Conservation (phyloP, 2,113 vertebrate genomes). For the Platycercus adscitus region DNA sequence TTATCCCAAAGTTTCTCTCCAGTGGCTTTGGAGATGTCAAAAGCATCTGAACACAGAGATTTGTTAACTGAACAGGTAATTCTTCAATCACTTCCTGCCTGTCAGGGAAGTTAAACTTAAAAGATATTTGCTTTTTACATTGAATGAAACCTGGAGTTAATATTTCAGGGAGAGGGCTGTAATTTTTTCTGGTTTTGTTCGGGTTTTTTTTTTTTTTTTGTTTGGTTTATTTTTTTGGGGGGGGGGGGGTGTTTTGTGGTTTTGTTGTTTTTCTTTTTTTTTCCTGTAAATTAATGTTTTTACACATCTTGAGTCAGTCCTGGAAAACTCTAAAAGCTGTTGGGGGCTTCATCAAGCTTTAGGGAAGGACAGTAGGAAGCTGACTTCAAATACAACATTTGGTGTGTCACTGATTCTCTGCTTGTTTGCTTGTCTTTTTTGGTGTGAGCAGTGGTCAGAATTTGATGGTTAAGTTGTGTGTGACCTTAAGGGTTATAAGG, state of each 20-base stretch:
- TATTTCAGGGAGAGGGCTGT: neutral
- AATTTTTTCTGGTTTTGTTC: neutral
- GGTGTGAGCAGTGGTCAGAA: neutral
- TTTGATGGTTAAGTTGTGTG: neutral
- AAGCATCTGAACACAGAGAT: neutral
- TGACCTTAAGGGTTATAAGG: neutral
- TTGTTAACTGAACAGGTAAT: slow-evolving; percentile 56
- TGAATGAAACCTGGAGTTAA: neutral
- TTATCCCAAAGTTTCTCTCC: neutral
- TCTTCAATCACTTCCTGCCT: neutral
- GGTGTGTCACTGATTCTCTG: neutral
- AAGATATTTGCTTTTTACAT: neutral
- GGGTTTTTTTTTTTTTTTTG: neutral
- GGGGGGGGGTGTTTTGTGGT: too few species aligned
- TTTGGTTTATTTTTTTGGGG: neutral
- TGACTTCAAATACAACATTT: neutral
- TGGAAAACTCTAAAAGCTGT: neutral
- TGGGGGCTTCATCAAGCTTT: neutral
- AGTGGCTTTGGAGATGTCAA: neutral
- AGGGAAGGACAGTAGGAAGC: neutral
- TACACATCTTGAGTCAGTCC: neutral
- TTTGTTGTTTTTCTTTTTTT: neutral
- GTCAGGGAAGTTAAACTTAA: neutral
- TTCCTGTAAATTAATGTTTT: neutral
- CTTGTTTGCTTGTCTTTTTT: neutral